phyloP scores from a whole-genome alignment of 2,113 vertebrate genomes.

The Tautogolabrus adspersus region DNA sequence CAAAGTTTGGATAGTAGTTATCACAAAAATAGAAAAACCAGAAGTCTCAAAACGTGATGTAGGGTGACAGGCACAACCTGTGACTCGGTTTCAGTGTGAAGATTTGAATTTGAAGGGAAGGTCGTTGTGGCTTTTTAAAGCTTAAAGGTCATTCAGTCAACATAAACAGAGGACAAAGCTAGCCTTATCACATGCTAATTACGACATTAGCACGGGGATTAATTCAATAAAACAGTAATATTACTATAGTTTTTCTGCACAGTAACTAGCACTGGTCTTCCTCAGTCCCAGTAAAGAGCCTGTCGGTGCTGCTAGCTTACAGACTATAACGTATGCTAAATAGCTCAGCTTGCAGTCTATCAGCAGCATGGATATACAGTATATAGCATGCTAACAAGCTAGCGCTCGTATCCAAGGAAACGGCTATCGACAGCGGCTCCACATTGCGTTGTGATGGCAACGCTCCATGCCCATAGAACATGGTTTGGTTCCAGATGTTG shows the following conservation, averaged over 20 bases:
- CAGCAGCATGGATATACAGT: too few species aligned
- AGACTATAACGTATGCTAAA: neutral
- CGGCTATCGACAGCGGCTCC: neutral
- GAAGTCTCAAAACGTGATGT: too few species aligned
- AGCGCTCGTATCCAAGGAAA: neutral
- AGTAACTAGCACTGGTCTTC: neutral
- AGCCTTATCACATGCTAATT: neutral
- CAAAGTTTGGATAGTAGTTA: neutral
- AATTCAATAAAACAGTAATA: too few species aligned
- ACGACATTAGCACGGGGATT: neutral
- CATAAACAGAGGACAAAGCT: neutral
- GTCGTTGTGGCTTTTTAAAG: slow-evolving; percentile 2
- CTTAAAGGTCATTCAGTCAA: slow-evolving; percentile 13
- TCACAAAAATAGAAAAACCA: neutral
- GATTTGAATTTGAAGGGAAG: neutral
- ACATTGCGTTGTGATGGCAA: neutral
- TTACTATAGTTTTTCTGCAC: neutral
- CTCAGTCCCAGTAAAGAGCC: too few species aligned
- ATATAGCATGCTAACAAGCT: neutral
- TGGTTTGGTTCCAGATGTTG: neutral
- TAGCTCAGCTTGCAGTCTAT: slow-evolving; percentile 22
- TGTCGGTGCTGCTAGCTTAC: neutral
- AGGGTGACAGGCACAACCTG: too few species aligned
- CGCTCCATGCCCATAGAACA: neutral
- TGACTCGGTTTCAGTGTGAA: neutral